A percentile compares a stretch with the other conserved stretches of the same genome.
phyloP scores from a whole-genome alignment of 2,797 vertebrate species.

The Cynopterus sphinx region DNA sequence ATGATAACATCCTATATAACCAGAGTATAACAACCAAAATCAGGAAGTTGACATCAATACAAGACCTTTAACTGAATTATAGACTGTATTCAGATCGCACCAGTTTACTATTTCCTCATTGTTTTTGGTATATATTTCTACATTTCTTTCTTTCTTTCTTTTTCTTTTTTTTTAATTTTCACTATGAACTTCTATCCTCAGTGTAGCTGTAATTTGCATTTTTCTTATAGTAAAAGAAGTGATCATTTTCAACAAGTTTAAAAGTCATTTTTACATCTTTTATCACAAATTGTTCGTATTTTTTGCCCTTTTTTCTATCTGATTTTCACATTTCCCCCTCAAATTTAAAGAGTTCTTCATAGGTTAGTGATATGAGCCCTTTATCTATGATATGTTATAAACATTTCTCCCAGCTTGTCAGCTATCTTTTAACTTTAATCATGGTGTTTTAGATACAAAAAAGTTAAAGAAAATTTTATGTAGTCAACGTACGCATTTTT shows the following conservation, averaged over 20 bases:
- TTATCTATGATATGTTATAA: background rate
- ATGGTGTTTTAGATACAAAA: background rate
- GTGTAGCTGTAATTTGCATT: background rate
- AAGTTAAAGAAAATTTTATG: background rate
- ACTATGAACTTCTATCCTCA: background rate
- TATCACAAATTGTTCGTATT: background rate
- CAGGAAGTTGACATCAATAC: background rate
- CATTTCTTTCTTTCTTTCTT: too few relatives aligned
- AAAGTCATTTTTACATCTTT: background rate
- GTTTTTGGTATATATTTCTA: background rate
- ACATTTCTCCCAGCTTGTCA: background rate
- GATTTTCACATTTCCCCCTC: background rate
- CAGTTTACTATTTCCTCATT: background rate
- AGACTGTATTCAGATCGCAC: background rate
- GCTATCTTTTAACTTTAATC: background rate
- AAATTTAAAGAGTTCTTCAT: background rate
- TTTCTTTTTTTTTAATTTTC: too few relatives aligned
- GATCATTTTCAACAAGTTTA: background rate
- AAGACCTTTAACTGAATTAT: background rate
- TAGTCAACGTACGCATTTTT: background rate
- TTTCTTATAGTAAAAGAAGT: background rate
- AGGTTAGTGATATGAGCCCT: background rate
- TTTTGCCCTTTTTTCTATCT: background rate
- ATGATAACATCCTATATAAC: background rate
- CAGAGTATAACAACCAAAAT: background rate